These are phyloP conservation scores for Ptyas mucosa DNA, from an alignment of 2,113 vertebrate genomes.

Conservation along the genomic window DNA sequence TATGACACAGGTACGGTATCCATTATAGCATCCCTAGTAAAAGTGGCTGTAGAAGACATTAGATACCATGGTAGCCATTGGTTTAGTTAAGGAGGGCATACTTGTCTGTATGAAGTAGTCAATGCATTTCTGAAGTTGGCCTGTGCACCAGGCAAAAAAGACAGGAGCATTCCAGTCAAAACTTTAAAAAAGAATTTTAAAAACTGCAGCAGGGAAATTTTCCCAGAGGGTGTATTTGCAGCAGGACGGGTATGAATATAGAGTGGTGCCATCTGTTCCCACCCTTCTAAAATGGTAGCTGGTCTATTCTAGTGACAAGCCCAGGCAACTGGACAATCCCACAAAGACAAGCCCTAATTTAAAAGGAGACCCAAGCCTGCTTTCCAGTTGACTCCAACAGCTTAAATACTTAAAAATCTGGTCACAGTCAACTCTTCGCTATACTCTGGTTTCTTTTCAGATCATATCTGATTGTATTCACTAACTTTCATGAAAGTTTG, in stretches of 20 bases:
- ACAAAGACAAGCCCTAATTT: neutral
- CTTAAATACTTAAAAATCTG: neutral
- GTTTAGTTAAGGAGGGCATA: neutral
- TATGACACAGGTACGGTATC: no score
- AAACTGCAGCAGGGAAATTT: neutral
- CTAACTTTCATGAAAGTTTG: no score
- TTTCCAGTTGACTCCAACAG: neutral
- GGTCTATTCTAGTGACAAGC: neutral
- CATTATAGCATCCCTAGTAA: no score
- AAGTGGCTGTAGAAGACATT: neutral
- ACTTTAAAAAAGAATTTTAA: neutral
- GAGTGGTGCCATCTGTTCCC: neutral
- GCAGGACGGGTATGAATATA: neutral
- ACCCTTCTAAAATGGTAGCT: neutral
- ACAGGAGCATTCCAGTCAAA: neutral
- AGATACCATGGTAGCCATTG: neutral
- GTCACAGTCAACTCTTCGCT: neutral
- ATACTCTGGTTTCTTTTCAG: neutral
- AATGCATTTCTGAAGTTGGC: neutral
- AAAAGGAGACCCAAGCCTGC: neutral
- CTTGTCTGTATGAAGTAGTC: neutral
- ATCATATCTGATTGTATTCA: neutral
- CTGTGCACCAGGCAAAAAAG: neutral
- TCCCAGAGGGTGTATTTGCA: no score
- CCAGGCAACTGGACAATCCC: neutral